Evolutionary conservation across 2,888 invertebrate species (phyloP), one percentile per base, ranked within the genome.

Genomic region (Xiphydria camelus): DNA sequence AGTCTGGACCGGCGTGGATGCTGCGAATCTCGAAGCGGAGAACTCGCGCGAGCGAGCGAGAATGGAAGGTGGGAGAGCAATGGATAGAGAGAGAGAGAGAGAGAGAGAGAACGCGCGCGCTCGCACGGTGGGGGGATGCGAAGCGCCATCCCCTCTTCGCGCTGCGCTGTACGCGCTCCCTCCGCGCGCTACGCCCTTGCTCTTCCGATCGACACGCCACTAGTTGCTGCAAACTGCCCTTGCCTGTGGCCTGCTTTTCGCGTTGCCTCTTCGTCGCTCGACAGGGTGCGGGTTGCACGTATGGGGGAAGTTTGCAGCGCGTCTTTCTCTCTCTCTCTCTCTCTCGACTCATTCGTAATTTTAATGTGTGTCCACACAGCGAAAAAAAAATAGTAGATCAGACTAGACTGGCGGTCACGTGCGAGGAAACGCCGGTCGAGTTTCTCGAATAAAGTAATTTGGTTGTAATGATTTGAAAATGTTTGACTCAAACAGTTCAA

Each of bases 1-100:
- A 66, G 62, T 65, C 57, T 59, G 60, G 58, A 57, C 57, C 61
- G 55, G 60, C 55, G 61, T 63, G 67, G 68, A 67, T 67, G 69
- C 70, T 72, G 70, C 57, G 61, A 57, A 60, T 63, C 62, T 64
- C 61, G 57, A 57, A 60, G 53, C 55, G 58, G 57, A 60, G 58
- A 55, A 60, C 62, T 61, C 62, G 60, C 55, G 55, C 61, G 52
- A 54, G 51, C 54, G 55, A 51, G 61, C n/a, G n/a, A n/a, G n/a
- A n/a, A n/a, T n/a, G n/a, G n/a, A n/a, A n/a, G n/a, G n/a, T n/a
- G n/a, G n/a, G n/a, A n/a, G n/a, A n/a, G n/a, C n/a, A n/a, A n/a
- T n/a, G n/a, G n/a, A n/a, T n/a, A n/a, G n/a, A n/a, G n/a, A n/a
- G n/a, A n/a, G n/a, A n/a, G n/a, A n/a, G n/a, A n/a, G n/a, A n/a